Conservation (phyloP, 1,140 invertebrate genomes). For the Drosophila obscura region DNA sequence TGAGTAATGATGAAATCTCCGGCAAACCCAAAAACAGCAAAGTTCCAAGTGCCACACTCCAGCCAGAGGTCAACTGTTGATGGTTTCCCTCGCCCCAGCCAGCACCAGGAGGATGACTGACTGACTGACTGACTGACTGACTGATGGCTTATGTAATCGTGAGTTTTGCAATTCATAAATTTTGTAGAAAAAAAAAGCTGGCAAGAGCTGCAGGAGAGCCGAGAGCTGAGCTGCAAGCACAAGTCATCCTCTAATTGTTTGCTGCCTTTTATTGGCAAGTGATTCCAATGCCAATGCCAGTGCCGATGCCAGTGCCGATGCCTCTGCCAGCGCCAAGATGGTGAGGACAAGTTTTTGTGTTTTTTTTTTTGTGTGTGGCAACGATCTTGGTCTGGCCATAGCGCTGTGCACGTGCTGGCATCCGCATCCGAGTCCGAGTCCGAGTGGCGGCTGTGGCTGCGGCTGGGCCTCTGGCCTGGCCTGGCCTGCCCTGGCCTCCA, state of each 20-base stretch:
- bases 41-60: constrained; percentile 22
- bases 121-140: not conserved
- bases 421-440: constrained; percentile 32
- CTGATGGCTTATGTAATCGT: constrained; percentile 29
- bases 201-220: not conserved
- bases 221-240: constrained; percentile 21
- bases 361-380: constrained; percentile 7
- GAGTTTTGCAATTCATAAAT: constrained; percentile 60
- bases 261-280: constrained; percentile 71
- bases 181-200: not conserved
- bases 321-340: constrained; percentile 45
- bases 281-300: constrained; percentile 52
- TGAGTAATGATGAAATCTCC: too few relatives aligned
- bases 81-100: not conserved
- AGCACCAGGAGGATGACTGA: not conserved
- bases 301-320: constrained; percentile 30
- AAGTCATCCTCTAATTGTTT: constrained; percentile 73
- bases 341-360: constrained; percentile 56
- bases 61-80: constrained; percentile 26
- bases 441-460: not conserved
- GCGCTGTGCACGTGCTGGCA: constrained; percentile 66
- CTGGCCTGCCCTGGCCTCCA: not conserved
- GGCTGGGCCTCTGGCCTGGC: not conserved
- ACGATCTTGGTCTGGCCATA: constrained; percentile 48
- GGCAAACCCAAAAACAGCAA: constrained; percentile 1